Evolutionary conservation across 2,113 vertebrate genomes (phyloP).

Genomic region (Serinus canaria): DNA sequence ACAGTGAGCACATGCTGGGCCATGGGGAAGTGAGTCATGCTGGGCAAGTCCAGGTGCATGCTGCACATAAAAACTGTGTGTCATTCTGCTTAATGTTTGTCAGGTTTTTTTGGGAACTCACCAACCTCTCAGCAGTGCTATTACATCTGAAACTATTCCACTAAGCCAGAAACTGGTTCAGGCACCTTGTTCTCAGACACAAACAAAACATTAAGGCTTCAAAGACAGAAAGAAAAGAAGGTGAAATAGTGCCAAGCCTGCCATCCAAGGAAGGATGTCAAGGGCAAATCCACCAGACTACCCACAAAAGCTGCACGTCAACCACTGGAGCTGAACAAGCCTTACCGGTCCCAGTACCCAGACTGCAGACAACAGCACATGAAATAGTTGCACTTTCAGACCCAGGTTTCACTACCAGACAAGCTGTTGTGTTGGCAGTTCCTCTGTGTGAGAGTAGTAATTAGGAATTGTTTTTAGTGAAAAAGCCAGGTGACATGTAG

Average conservation of each 20-base stretch:
- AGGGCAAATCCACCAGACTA: not conserved
- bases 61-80: not conserved
- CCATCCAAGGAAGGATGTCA: not conserved
- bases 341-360: not conserved
- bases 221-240: not conserved
- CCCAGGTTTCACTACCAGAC: not conserved
- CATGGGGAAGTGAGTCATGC: not conserved
- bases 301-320: not conserved
- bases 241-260: not conserved
- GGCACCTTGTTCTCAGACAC: not conserved
- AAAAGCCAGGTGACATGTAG: not conserved
- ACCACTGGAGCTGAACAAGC: not conserved
- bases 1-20: accelerated
- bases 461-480: not conserved
- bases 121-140: not conserved
- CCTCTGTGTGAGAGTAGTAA: not conserved
- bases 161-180: not conserved
- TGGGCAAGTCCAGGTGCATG: not conserved
- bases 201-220: not conserved
- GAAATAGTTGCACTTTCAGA: not conserved
- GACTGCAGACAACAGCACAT: not conserved
- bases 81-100: not conserved
- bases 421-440: not conserved
- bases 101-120: not conserved
- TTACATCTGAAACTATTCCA: not conserved